Conservation (phyloP, 92 coral and sea anemone species). For the Metridium senile region DNA sequence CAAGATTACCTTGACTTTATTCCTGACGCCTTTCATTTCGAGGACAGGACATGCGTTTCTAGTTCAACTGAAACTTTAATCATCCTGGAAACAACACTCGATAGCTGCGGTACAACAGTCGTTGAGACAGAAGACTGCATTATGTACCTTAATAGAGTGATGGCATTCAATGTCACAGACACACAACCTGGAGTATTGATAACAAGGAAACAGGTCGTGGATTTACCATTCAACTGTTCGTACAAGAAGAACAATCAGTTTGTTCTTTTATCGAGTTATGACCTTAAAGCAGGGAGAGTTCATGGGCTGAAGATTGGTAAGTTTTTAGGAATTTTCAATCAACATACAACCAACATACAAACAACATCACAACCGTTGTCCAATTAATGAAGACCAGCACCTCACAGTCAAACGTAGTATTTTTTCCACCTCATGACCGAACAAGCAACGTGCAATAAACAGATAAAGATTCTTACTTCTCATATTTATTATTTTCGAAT, state of each 20-base stretch:
- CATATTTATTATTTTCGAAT: too few species aligned
- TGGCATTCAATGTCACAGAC: neutral
- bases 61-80: conserved; percentile 20
- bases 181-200: conserved; percentile 1
- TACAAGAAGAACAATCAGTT: conserved; percentile 30
- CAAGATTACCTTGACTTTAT: conserved; percentile 21
- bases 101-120: conserved; percentile 41
- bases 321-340: too few species aligned
- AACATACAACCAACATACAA: too few species aligned
- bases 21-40: conserved; percentile 32
- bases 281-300: conserved; percentile 27
- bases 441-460: too few species aligned
- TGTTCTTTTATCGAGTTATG: conserved; percentile 32
- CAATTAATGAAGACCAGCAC: too few species aligned
- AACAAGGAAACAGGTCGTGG: conserved; percentile 22
- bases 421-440: too few species aligned
- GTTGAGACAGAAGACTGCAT: conserved; percentile 28
- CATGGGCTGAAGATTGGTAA: conserved; percentile 8
- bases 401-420: too few species aligned
- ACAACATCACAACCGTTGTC: too few species aligned
- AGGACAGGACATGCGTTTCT: conserved; percentile 26
- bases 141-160: conserved; percentile 34
- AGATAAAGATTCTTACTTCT: too few species aligned
- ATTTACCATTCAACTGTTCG: conserved; percentile 45
- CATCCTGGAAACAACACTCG: conserved; percentile 36